A percentile compares a stretch with the other conserved stretches of the same genome.
phyloP scores from a whole-genome alignment of 2,888 invertebrate genomes.

The Teleiodes luculella region DNA sequence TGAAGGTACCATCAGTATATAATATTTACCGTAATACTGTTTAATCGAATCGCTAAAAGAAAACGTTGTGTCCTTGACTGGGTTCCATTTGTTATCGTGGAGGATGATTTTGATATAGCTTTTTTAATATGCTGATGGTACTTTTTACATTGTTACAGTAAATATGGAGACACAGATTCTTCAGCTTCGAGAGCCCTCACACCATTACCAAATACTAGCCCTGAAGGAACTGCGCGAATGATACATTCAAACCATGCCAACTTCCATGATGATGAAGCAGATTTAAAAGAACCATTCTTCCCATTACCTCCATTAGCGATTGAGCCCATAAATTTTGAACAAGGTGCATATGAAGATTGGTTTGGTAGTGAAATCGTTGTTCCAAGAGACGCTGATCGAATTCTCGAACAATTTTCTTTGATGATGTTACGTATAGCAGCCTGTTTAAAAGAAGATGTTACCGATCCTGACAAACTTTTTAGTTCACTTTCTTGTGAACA shows the following conservation, averaged over 20 bases:
- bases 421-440: constrained; percentile 60
- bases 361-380: constrained; percentile 52
- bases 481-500: constrained; percentile 21
- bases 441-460: constrained; percentile 44
- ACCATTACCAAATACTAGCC: too few species aligned
- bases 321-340: constrained; percentile 40
- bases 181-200: background rate
- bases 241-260: constrained; percentile 31
- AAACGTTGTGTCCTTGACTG: too few species aligned
- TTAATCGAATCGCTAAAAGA: too few species aligned
- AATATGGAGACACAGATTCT: background rate
- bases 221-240: constrained; percentile 22
- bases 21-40: too few species aligned
- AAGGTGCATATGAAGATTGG: constrained; percentile 57
- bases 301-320: constrained; percentile 23
- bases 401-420: constrained; percentile 63
- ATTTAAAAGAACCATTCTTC: constrained; percentile 12
- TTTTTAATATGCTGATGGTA: background rate
- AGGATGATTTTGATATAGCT: too few species aligned
- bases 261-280: constrained; percentile 33
- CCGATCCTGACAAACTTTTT: constrained; percentile 28
- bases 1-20: too few species aligned
- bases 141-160: constrained; percentile 5
- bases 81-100: too few species aligned
- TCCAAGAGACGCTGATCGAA: constrained; percentile 62